These are phyloP conservation scores for Monomorium pharaonis DNA, from an alignment of 1,140 invertebrate genomes.

Conservation along the genomic window DNA sequence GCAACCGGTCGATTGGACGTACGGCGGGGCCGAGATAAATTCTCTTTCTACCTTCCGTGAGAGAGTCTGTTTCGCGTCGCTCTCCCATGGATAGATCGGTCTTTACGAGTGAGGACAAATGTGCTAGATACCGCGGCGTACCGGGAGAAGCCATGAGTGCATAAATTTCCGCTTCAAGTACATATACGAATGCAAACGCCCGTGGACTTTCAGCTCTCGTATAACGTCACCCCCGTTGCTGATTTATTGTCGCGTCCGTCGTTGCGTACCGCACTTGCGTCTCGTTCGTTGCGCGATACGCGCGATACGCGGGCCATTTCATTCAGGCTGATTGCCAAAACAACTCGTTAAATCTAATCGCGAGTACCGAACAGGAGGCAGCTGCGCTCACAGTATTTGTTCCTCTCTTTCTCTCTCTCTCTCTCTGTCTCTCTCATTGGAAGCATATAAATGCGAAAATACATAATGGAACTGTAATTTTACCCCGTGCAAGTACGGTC, in stretches of 20 bases:
- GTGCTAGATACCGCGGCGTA: too few species aligned
- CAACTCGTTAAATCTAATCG: background rate
- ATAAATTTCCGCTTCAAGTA: background rate
- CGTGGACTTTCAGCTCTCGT: slow-evolving; percentile 3
- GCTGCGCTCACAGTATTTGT: background rate
- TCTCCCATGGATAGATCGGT: background rate
- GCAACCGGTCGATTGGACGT: background rate
- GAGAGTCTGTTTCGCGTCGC: background rate
- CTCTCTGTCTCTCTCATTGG: background rate
- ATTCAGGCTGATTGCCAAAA: slow-evolving; percentile 28
- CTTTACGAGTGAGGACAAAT: background rate
- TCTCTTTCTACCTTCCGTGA: background rate
- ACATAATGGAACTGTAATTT: background rate
- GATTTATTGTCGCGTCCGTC: slow-evolving; percentile 23
- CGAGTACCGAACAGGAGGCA: background rate
- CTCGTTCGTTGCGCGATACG: background rate
- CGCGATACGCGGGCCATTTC: background rate
- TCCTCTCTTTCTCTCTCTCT: background rate
- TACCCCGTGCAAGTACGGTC: background rate
- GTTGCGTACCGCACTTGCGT: background rate
- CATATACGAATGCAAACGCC: slow-evolving; percentile 5
- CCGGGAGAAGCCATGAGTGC: background rate
- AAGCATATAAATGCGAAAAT: background rate
- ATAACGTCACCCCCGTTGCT: slow-evolving; percentile 8
- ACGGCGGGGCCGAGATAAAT: background rate